Evolutionary conservation across 2,797 vertebrate genomes (phyloP), one percentile per base, ranked within the genome.

Genomic region (Malacoraja senta): DNA sequence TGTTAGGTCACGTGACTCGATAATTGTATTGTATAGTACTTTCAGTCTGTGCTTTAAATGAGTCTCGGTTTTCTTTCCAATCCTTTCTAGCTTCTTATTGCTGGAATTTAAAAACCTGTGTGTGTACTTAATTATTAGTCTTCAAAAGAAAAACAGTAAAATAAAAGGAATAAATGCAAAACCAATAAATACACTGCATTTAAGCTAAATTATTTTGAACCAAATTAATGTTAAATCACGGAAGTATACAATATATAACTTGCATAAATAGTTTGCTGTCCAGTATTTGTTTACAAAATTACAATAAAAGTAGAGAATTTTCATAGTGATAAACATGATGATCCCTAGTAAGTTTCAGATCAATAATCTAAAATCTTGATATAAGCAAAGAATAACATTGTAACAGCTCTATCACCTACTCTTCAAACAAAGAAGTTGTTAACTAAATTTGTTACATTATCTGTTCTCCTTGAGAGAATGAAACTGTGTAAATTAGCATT

Each of bases 11-110:
- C 98, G 97, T 3, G 98, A 97, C 94, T 99, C 99, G 21, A 97
- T 97, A 94, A 99, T 98, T 0, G 97, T 96, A 10, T 96, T 97
- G 93, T 98, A 97, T n/a, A 99, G 96, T 93, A 97, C 96, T 96
- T 99, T 99, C 98, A 99, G 97, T 93, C 98, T 96, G 93, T 98
- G 98, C 94, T 99, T 99, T 76, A 92, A 92, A n/a, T 92, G 90
- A 53, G 90, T n/a, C 53, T 92, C 90, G 29, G 68, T 92, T 92
- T 92, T 92, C 38, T 29, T 92, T 92, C 90, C 38, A 76, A 38
- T 76, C 90, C 76, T 92, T 92, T 92, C 90, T 76, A 92, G 90
- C 44, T 92, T 99, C 96, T 99, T 99, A 96, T 98, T 98, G 95
- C 96, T 96, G 94, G 15, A 92, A 92, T 92, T 92, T 74, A 92